A percentile compares a stretch with the other conserved stretches of the same genome.
Evolutionary conservation across 2,113 vertebrate species (phyloP).

Genomic region (Erythrocercus mccallii): DNA sequence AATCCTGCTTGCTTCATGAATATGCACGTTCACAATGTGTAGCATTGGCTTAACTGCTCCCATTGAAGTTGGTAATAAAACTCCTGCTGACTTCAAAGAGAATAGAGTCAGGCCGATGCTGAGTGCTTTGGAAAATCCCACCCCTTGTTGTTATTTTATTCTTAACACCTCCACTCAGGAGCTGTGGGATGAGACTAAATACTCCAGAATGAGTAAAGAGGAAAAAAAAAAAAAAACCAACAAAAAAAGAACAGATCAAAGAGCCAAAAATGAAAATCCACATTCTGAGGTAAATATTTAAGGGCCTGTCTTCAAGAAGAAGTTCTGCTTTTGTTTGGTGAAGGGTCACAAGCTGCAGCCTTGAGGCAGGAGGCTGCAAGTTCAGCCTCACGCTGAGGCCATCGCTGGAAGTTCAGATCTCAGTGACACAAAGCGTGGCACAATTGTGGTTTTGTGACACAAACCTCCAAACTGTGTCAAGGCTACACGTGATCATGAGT

Average conservation of each 20-base stretch:
- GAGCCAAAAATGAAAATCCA: not conserved
- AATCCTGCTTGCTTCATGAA: slow-evolving; percentile 28
- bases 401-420: not conserved
- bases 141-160: slow-evolving; percentile 47
- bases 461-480: not conserved
- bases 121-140: slow-evolving; percentile 59
- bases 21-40: slow-evolving; percentile 22
- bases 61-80: slow-evolving; percentile 53
- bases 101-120: not conserved
- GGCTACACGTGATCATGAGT: not conserved
- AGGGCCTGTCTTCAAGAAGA: not conserved
- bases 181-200: slow-evolving; percentile 24
- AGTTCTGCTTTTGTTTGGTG: not conserved
- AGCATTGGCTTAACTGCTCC: slow-evolving; percentile 26
- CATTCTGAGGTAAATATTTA: slow-evolving; percentile 1
- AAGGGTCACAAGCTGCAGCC: not conserved
- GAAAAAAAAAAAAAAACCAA: not conserved
- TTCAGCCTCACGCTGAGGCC: not conserved
- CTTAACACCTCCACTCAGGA: slow-evolving; percentile 15
- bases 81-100: slow-evolving; percentile 60
- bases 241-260: slow-evolving; percentile 9
- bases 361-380: not conserved
- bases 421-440: not conserved
- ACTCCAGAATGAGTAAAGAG: not conserved
- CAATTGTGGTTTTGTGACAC: not conserved